Base-by-base conservation (phyloP, 1,140 invertebrate genomes). In the Euura lappo region DNA sequence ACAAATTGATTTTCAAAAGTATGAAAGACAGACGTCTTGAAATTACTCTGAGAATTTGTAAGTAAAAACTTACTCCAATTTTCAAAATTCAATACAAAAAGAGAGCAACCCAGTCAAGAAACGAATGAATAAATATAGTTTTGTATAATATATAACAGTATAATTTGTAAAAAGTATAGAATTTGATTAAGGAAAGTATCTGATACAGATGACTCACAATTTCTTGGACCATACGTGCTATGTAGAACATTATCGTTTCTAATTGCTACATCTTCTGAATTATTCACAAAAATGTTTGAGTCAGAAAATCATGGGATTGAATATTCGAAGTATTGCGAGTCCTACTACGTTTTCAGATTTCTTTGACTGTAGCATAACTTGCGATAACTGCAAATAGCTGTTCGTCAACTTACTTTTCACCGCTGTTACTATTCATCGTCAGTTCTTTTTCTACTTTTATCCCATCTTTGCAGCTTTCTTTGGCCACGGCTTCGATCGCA, bases 401-500 rank as follows among this genome's bases (percentile, higher is more conserved):
- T 60, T 60, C 51, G 6, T 60, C 13, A n/a, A 60, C 51, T 60
- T 60, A 60, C 51, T 60, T 60, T 60, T 60, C 13, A 4, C 2
- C n/a, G 13, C 3, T 60, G 2, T 60, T 0, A 1, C 6, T 6
- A 60, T 4, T 6, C 7, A 51, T 11, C 6, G 51, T 11, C 51
- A 73, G 11, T 66, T 46, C 13, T 42, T 71, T 74, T 69, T 76
- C 72, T 72, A 71, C 68, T 51, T 13, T 8, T 28, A 71, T n/a
- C 45, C 67, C 70, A 45, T 71, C 46, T 42, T 66, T 13, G 45
- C 77, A 78, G 13, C 74, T 76, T 65, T 68, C 43, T 6, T 68
- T 68, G 8, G 74, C 74, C 46, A 73, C 70, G 8, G 45, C 46
- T 46, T 73, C 69, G 4, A 76, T 73, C 42, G 70, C 71, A 47